These are phyloP conservation scores for Pomacea maculata DNA, from an alignment of 1,140 invertebrate species.

Conservation along the genomic window DNA sequence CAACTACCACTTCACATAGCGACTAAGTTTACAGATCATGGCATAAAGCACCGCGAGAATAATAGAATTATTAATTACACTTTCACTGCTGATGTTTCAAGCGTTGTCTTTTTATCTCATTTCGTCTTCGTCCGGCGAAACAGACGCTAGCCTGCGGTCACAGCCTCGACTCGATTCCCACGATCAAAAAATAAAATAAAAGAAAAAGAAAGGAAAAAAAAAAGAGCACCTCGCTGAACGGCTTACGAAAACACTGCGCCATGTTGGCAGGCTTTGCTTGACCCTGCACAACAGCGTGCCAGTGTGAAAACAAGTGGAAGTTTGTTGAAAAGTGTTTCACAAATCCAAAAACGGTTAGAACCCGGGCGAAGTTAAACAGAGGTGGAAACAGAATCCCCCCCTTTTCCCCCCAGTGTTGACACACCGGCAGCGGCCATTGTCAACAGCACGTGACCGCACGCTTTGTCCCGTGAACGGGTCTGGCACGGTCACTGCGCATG, in stretches of 20 bases:
- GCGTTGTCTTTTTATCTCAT: no score
- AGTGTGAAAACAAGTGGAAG: slow-evolving; percentile 29
- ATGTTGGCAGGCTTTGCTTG: slow-evolving; percentile 13
- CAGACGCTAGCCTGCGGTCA: no score
- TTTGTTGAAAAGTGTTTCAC: slow-evolving; percentile 27
- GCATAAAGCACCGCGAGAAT: no score
- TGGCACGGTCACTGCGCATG: slow-evolving; percentile 17
- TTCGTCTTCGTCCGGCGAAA: no score
- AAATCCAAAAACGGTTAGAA: slow-evolving; percentile 31
- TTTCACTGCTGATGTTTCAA: no score
- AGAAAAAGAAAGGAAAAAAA: no score
- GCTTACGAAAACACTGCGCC: not conserved
- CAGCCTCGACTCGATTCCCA: no score
- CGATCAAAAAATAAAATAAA: no score
- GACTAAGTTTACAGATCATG: no score
- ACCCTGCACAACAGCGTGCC: slow-evolving; percentile 15
- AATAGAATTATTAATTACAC: no score
- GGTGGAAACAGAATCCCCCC: slow-evolving; percentile 9
- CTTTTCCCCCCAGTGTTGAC: slow-evolving; percentile 3
- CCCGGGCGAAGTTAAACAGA: slow-evolving; percentile 17
- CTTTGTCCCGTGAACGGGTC: slow-evolving; percentile 1
- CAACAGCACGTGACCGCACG: not conserved
- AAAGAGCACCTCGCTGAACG: not conserved
- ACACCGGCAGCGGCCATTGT: not conserved
- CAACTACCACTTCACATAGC: no score